Evolutionary conservation across 1,140 invertebrate genomes (phyloP).

Genomic region (Apis cerana): DNA sequence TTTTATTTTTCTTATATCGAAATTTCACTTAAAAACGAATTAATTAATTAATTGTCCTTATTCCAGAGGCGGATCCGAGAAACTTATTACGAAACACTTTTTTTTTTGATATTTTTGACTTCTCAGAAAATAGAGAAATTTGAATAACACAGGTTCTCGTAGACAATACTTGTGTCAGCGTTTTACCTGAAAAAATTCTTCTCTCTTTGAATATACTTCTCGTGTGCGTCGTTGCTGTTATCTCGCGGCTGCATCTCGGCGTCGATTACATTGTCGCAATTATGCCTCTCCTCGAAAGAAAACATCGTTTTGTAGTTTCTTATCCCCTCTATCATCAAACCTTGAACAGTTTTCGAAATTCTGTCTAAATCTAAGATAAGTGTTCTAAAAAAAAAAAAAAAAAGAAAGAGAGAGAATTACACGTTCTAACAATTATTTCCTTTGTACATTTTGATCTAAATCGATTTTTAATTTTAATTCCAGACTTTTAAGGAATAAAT

Average conservation of each 20-base stretch:
- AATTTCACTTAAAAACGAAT: neutral
- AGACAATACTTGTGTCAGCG: neutral
- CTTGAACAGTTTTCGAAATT: neutral
- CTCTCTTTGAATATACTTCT: slow-evolving; percentile 20
- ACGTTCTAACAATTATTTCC: too few relatives aligned
- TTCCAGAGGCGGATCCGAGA: neutral
- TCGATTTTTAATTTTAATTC: too few relatives aligned
- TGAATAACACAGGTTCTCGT: neutral
- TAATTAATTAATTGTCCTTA: neutral
- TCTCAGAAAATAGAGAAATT: neutral
- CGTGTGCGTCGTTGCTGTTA: neutral
- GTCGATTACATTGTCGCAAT: slow-evolving; percentile 31
- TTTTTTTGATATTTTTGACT: neutral
- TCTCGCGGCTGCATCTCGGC: slow-evolving; percentile 21
- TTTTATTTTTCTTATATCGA: neutral
- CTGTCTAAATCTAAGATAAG: neutral
- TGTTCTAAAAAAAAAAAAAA: neutral
- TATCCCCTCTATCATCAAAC: neutral
- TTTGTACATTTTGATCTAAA: too few relatives aligned
- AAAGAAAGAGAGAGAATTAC: too few relatives aligned
- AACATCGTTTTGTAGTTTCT: slow-evolving; percentile 29
- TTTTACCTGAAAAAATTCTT: neutral
- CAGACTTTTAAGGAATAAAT: neutral
- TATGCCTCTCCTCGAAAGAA: slow-evolving; percentile 10
- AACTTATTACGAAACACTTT: neutral